phyloP scores from a whole-genome alignment of 2,797 vertebrate species.

The Astyanax mexicanus region DNA sequence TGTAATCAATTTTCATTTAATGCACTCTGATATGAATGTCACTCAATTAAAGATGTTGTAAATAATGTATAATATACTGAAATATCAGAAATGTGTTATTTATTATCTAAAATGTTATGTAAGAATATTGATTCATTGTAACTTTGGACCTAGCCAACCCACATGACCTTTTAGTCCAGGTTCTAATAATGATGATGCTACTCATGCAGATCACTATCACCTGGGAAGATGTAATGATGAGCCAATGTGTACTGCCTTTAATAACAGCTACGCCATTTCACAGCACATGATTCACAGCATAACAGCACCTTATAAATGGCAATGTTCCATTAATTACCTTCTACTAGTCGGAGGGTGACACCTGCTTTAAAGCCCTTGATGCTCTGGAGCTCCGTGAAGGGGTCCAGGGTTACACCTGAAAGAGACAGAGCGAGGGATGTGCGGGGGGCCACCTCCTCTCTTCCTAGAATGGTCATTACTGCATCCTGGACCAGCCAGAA shows the following conservation, averaged over 20 bases:
- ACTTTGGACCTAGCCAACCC: neutral
- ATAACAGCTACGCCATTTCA: neutral
- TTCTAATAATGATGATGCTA: neutral
- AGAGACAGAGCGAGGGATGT: slow-evolving; percentile 73
- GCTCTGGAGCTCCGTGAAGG: slow-evolving; percentile 71
- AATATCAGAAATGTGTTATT: no score
- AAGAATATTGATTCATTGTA: no score
- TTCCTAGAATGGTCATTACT: slow-evolving; percentile 69
- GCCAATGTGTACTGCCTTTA: neutral
- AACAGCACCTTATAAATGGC: neutral
- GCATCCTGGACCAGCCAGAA: slow-evolving; percentile 84
- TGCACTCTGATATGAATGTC: no score
- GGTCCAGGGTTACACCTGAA: slow-evolving; percentile 73
- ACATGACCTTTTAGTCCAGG: neutral
- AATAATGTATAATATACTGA: no score
- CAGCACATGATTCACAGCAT: neutral
- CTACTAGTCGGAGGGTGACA: slow-evolving; percentile 74
- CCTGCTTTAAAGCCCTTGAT: slow-evolving; percentile 79
- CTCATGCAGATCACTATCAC: neutral
- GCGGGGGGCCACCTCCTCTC: slow-evolving; percentile 78
- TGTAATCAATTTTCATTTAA: no score
- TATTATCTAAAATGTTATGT: no score
- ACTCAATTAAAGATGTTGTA: no score
- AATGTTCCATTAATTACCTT: slow-evolving; percentile 71
- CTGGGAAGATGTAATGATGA: neutral